Evolutionary conservation across 2,888 invertebrate species (phyloP).

Genomic region (Steinernema scapterisci): DNA sequence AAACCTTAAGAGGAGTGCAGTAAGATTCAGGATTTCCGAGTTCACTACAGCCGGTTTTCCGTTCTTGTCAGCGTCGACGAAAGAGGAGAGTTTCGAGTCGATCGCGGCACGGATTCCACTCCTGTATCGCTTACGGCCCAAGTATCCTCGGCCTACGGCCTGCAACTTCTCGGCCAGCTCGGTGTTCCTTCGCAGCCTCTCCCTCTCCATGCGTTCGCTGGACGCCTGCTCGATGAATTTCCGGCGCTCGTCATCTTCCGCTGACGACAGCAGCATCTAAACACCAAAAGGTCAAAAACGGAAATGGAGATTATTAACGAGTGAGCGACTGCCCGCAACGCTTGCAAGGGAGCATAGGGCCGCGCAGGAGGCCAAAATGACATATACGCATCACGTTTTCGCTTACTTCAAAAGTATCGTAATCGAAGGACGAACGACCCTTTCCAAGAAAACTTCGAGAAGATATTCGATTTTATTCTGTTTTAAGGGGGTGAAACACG

Average conservation of each 20-base stretch:
- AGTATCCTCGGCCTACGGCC: slow-evolving; percentile 41
- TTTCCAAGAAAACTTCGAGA: background rate
- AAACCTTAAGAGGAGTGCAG: slow-evolving; percentile 31
- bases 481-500: background rate
- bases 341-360: too few species aligned
- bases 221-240: slow-evolving; percentile 47
- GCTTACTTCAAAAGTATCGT: background rate
- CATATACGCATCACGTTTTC: background rate
- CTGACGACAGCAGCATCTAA: slow-evolving; percentile 28
- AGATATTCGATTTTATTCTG: background rate
- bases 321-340: too few species aligned
- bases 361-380: background rate
- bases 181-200: slow-evolving; percentile 35
- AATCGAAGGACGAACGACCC: slow-evolving; percentile 2
- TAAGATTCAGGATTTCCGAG: slow-evolving; percentile 26
- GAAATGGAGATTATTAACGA: slow-evolving; percentile 10
- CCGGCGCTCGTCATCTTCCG: slow-evolving; percentile 36
- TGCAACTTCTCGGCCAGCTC: slow-evolving; percentile 44
- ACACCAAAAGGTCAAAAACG: background rate
- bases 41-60: slow-evolving; percentile 25
- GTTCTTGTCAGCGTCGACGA: slow-evolving; percentile 9
- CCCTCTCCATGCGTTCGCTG: slow-evolving; percentile 45
- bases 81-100: slow-evolving; percentile 27
- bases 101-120: slow-evolving; percentile 31
- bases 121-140: slow-evolving; percentile 42